Conservation (phyloP, 2,797 vertebrate genomes). For the Buceros bicornis region DNA sequence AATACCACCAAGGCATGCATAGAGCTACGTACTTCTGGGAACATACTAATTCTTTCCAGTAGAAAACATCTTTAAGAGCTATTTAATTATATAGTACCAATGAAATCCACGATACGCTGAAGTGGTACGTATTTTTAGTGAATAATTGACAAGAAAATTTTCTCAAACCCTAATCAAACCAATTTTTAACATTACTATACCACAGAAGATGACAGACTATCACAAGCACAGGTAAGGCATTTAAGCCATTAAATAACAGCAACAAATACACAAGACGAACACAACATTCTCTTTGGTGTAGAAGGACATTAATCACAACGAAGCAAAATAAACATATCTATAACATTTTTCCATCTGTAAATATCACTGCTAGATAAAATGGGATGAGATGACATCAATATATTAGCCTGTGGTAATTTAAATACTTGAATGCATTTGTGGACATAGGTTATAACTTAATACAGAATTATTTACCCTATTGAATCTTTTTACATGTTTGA, state of each 20-base stretch:
- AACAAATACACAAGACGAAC: background rate
- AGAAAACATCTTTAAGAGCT: background rate
- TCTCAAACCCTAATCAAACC: background rate
- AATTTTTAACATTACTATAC: background rate
- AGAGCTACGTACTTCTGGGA: background rate
- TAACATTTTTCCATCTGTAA: background rate
- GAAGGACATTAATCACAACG: background rate
- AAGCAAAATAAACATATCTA: background rate
- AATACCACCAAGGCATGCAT: background rate
- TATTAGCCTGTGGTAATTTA: background rate
- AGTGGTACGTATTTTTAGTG: background rate
- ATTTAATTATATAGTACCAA: background rate
- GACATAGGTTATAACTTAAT: background rate
- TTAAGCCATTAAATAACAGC: background rate
- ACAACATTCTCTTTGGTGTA: background rate
- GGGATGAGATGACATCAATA: background rate
- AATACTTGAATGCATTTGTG: background rate
- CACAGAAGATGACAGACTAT: background rate
- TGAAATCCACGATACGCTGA: background rate
- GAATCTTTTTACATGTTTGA: background rate
- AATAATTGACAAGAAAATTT: slow-evolving; percentile 5
- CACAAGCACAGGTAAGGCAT: background rate
- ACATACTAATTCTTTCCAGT: background rate
- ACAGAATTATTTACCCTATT: background rate
- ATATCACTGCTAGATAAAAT: background rate